phyloP scores from a whole-genome alignment of 2,888 invertebrate species.

The Loripinus fragilis region DNA sequence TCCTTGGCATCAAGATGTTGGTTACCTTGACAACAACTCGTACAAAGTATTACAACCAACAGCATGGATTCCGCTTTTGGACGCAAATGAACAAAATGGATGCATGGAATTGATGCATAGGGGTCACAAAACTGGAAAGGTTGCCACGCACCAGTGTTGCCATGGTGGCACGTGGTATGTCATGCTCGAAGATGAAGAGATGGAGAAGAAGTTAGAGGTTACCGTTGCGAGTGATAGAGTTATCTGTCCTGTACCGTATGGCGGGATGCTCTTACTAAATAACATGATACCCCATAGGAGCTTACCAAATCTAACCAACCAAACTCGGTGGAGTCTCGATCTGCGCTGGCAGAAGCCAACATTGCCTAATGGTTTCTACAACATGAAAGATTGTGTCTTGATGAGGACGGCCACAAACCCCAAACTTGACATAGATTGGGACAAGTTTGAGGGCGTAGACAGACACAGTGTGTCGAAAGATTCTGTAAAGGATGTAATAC shows the following conservation, averaged over 20 bases:
- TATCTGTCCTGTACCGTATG: conserved; percentile 77
- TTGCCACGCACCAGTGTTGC: conserved; percentile 80
- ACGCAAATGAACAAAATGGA: conserved; percentile 72
- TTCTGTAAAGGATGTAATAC: conserved; percentile 53
- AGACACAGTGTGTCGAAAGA: conserved; percentile 45
- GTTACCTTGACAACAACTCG: conserved; percentile 72
- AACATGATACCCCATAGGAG: conserved; percentile 82
- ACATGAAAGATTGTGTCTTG: conserved; percentile 71
- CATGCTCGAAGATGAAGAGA: conserved; percentile 79
- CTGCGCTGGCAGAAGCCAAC: conserved; percentile 78
- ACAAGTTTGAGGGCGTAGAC: conserved; percentile 58
- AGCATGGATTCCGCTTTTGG: conserved; percentile 78
- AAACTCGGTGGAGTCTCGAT: conserved; percentile 80
- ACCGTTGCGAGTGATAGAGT: conserved; percentile 72
- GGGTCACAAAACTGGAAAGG: conserved; percentile 77
- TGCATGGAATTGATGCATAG: conserved; percentile 76
- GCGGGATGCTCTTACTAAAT: conserved; percentile 79
- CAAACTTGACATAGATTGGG: conserved; percentile 74
- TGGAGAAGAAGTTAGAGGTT: conserved; percentile 76
- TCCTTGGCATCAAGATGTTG: conserved; percentile 82
- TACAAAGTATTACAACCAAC: conserved; percentile 71
- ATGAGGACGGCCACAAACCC: conserved; percentile 75
- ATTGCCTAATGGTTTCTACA: conserved; percentile 76
- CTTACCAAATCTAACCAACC: conserved; percentile 72
- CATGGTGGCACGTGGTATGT: conserved; percentile 80